Conservation (phyloP, 2,797 vertebrate genomes). For the Microctenopoma lineatum region DNA sequence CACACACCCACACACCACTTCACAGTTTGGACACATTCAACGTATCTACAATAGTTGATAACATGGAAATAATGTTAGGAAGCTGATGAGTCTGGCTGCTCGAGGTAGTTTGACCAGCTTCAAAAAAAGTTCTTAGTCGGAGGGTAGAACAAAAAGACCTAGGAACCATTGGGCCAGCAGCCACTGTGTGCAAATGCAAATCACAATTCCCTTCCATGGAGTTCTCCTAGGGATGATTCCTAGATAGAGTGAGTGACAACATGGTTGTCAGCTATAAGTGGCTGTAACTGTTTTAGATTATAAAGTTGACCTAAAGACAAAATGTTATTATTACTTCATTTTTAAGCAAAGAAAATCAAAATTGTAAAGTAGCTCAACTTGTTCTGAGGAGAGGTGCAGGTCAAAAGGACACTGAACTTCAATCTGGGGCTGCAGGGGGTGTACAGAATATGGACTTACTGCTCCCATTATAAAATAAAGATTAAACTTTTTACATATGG, state of each 20-base stretch:
- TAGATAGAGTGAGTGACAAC: slow-evolving; percentile 38
- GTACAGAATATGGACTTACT: slow-evolving; percentile 4
- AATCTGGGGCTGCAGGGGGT: slow-evolving; percentile 14
- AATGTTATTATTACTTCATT: no score
- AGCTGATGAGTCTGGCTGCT: slow-evolving; percentile 11
- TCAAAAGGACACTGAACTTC: slow-evolving; percentile 51
- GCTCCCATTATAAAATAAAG: slow-evolving; percentile 34
- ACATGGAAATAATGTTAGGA: slow-evolving; percentile 5
- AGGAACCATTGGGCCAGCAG: no score
- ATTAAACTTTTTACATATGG: slow-evolving; percentile 53
- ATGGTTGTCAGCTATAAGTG: slow-evolving; percentile 50
- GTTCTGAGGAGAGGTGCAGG: slow-evolving; percentile 43
- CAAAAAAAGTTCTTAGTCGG: no score
- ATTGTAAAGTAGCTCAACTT: slow-evolving; percentile 45
- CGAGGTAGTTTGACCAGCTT: neutral
- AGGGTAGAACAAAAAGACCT: no score
- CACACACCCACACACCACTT: neutral
- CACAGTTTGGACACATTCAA: neutral
- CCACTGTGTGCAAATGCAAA: no score
- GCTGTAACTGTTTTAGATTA: slow-evolving; percentile 42
- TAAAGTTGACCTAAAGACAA: slow-evolving; percentile 58
- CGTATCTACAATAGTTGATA: neutral
- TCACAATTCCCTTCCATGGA: no score
- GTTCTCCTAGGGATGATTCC: neutral
- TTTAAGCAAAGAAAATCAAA: slow-evolving; percentile 42